Evolutionary conservation across 2,113 vertebrate genomes (phyloP).

Genomic region (Cyphomyrus discorhynchus): DNA sequence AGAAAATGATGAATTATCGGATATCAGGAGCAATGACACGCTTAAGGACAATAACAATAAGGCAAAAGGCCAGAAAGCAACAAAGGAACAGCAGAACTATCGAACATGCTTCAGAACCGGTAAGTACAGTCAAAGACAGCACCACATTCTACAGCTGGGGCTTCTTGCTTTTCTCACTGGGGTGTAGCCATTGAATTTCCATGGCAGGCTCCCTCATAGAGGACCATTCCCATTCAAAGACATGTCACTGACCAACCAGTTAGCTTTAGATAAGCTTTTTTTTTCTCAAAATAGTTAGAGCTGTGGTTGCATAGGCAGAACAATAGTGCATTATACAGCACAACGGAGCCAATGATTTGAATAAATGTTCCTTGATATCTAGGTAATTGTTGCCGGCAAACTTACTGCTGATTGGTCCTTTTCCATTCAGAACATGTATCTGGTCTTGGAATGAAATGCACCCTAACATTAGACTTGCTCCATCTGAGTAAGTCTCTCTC

Average conservation of each 20-base stretch:
- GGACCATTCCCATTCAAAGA: background rate
- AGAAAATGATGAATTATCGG: constrained; percentile 30
- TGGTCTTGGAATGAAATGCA: background rate
- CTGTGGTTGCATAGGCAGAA: background rate
- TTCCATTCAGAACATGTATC: background rate
- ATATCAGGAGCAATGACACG: constrained; percentile 47
- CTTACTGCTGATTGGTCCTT: background rate
- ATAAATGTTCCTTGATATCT: background rate
- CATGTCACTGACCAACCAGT: background rate
- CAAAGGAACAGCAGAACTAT: constrained; percentile 35
- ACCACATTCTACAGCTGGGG: background rate
- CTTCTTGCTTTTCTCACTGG: background rate
- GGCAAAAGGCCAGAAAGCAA: constrained; percentile 31
- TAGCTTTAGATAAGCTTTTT: constrained; percentile 24
- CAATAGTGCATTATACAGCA: background rate
- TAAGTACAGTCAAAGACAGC: constrained; percentile 39
- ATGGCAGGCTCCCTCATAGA: background rate
- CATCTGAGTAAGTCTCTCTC: background rate
- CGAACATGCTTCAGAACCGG: constrained; percentile 40
- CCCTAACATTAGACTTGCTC: background rate
- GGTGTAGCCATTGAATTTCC: background rate
- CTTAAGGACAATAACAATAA: constrained; percentile 62
- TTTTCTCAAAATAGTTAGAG: constrained; percentile 5
- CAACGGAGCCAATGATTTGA: background rate
- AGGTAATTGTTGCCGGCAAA: background rate